Conservation (phyloP, 2,888 invertebrate genomes). For the Phrixothrix hirtus region DNA sequence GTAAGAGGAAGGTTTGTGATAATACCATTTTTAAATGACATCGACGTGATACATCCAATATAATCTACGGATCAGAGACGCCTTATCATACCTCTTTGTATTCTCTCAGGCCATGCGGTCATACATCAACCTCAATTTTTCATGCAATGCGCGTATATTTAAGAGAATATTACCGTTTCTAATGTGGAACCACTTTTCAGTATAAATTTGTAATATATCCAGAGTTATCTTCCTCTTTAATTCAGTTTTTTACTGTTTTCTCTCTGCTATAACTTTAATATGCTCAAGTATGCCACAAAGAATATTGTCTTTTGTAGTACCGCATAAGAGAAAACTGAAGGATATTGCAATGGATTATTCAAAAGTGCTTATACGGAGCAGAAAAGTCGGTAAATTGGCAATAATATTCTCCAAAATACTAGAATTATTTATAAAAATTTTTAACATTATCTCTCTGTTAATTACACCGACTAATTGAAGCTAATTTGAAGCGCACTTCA, state of each 20-base stretch:
- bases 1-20: conserved; percentile 31
- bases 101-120: conserved; percentile 33
- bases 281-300: conserved; percentile 37
- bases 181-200: conserved; percentile 35
- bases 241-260: conserved; percentile 36
- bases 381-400: conserved; percentile 39
- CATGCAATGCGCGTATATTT: conserved; percentile 37
- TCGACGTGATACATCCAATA: conserved; percentile 39
- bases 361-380: conserved; percentile 39
- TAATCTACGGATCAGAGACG: conserved; percentile 39
- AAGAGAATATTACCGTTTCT: conserved; percentile 37
- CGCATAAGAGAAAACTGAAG: conserved; percentile 38
- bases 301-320: conserved; percentile 41
- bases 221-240: conserved; percentile 35
- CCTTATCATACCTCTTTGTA: conserved; percentile 37
- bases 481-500: not conserved
- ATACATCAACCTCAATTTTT: conserved; percentile 37
- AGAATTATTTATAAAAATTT: too few relatives aligned
- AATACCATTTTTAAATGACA: conserved; percentile 43
- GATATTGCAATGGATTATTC: conserved; percentile 44
- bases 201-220: conserved; percentile 41
- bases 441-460: not conserved
- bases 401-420: conserved; percentile 29
- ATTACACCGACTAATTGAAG: too few relatives aligned
- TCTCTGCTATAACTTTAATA: conserved; percentile 35